These are phyloP conservation scores for Ylistrum balloti DNA, from an alignment of 1,140 invertebrate species.

Conservation along the genomic window DNA sequence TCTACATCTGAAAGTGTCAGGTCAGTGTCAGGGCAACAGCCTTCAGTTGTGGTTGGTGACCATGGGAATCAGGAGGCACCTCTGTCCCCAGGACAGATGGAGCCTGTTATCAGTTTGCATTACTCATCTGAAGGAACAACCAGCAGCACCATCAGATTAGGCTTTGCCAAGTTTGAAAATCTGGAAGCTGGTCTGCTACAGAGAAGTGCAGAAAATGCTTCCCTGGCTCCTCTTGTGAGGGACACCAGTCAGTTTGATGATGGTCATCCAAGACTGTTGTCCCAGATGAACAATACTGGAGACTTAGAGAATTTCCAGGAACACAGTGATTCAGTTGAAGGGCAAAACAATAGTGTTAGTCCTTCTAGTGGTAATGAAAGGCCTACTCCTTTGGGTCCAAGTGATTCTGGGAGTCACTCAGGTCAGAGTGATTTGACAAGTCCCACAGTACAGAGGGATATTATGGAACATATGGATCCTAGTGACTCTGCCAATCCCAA, in stretches of 20 bases:
- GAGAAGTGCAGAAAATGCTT: conserved; percentile 64
- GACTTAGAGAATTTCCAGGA: not conserved
- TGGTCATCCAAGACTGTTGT: not conserved
- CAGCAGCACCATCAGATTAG: conserved; percentile 75
- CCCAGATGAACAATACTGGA: not conserved
- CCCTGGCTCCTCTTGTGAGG: conserved; percentile 54
- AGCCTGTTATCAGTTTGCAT: conserved; percentile 84
- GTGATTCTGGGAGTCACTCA: not conserved
- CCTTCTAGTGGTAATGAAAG: no score
- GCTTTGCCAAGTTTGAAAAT: conserved; percentile 74
- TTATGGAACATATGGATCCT: no score
- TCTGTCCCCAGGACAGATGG: conserved; percentile 57
- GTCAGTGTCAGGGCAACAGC: not conserved
- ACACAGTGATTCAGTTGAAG: not conserved
- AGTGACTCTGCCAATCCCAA: not conserved
- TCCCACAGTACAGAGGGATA: no score
- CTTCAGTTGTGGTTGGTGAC: conserved; percentile 8
- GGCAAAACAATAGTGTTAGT: no score
- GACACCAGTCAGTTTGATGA: conserved; percentile 46
- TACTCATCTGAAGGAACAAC: conserved; percentile 77
- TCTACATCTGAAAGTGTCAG: not conserved
- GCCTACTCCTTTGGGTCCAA: no score
- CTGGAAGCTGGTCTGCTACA: conserved; percentile 68
- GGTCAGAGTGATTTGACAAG: conserved; percentile 9
- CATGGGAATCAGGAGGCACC: not conserved